Conservation (phyloP, 2,797 vertebrate species). For the Argya squamiceps region DNA sequence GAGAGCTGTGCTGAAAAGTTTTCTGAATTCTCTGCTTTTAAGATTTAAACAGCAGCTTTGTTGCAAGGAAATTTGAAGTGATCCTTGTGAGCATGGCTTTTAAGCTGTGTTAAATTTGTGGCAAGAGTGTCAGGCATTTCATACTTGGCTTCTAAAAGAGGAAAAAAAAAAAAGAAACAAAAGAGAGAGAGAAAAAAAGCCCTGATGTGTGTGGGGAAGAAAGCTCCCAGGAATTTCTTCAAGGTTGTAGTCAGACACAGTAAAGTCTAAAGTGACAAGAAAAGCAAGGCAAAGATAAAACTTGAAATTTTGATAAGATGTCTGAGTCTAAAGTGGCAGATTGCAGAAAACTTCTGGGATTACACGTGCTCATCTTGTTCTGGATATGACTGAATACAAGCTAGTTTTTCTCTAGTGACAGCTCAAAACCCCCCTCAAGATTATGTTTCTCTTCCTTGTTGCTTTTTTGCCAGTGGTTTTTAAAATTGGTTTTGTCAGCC, state of each 20-base stretch:
- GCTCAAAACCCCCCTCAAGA: conserved; percentile 57
- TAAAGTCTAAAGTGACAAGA: conserved; percentile 29
- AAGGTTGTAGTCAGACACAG: conserved; percentile 16
- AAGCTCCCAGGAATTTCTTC: conserved; percentile 52
- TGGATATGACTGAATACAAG: conserved; percentile 72
- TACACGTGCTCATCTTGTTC: conserved; percentile 44
- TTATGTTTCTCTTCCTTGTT: conserved; percentile 80
- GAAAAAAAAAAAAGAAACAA: not conserved
- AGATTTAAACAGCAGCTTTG: not conserved
- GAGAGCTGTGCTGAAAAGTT: not conserved
- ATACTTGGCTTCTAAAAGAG: conserved; percentile 87
- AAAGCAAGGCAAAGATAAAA: conserved; percentile 41
- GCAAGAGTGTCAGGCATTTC: conserved; percentile 91
- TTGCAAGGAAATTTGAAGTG: not conserved
- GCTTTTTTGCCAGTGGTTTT: conserved; percentile 71
- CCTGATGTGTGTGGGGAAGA: conserved; percentile 7
- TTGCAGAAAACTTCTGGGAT: conserved; percentile 52
- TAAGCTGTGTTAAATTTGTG: conserved; percentile 86
- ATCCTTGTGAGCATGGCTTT: conserved; percentile 8
- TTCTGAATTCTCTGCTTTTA: not conserved
- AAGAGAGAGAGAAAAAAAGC: not conserved
- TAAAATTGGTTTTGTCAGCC: conserved; percentile 71
- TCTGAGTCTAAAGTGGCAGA: conserved; percentile 28
- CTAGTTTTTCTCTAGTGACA: conserved; percentile 54
- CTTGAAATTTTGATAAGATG: conserved; percentile 56